Percentiles rank a stretch among this genome's conserved stretches.
These are phyloP conservation scores for Ecliptopera silaceata DNA, from an alignment of 2,888 invertebrate species.

Conservation along the genomic window DNA sequence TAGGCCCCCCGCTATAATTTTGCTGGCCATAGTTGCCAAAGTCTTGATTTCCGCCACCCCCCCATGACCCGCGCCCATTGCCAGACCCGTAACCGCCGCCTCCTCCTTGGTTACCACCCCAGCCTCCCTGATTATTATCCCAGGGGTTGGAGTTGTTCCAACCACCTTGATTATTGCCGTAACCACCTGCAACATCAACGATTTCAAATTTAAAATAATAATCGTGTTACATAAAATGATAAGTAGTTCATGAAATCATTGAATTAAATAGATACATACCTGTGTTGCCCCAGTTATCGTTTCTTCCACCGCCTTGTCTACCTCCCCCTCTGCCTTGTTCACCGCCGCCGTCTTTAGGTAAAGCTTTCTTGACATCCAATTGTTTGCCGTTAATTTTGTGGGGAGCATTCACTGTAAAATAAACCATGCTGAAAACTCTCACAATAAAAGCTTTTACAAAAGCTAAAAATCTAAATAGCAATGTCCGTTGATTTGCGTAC, in stretches of 20 bases:
- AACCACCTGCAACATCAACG: conserved; percentile 64
- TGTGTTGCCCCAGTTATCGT: conserved; percentile 66
- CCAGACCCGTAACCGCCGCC: conserved; percentile 75
- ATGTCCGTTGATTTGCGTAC: conserved; percentile 78
- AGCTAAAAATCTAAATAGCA: neutral
- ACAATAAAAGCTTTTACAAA: too few relatives aligned
- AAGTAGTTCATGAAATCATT: neutral
- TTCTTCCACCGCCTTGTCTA: conserved; percentile 71
- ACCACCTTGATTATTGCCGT: conserved; percentile 83
- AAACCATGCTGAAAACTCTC: neutral
- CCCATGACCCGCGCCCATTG: conserved; percentile 77
- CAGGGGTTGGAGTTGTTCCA: conserved; percentile 79
- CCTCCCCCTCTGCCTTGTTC: conserved; percentile 82
- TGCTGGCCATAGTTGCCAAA: conserved; percentile 93
- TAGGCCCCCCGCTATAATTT: conserved; percentile 92
- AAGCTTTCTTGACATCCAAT: conserved; percentile 96
- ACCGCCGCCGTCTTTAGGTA: conserved; percentile 90
- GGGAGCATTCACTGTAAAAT: conserved; percentile 87
- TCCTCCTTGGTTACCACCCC: conserved; percentile 58
- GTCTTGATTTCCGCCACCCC: conserved; percentile 84
- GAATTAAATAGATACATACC: conserved; percentile 31
- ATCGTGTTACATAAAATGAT: conserved; percentile 20
- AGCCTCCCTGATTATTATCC: conserved; percentile 83
- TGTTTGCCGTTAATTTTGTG: conserved; percentile 94
- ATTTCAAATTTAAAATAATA: conserved; percentile 21